Percentiles rank a stretch among this genome's conserved stretches.
phyloP scores from a whole-genome alignment of 2,113 vertebrate genomes.

The Centrocercus urophasianus region DNA sequence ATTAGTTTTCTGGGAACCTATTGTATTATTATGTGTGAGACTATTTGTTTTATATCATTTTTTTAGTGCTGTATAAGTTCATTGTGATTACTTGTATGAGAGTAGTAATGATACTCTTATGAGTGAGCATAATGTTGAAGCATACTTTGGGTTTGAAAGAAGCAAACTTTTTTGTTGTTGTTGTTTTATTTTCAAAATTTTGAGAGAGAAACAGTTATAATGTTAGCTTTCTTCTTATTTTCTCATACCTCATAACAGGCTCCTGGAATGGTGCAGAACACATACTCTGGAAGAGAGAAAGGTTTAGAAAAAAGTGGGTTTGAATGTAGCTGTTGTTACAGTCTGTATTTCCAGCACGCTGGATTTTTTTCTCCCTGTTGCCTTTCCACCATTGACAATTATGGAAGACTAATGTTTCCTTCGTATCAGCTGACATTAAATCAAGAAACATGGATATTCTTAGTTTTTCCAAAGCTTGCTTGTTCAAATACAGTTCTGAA shows the following conservation, averaged over 20 bases:
- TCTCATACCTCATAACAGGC: constrained; percentile 35
- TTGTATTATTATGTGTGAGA: neutral
- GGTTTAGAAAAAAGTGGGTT: neutral
- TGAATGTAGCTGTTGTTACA: neutral
- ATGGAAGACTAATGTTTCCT: neutral
- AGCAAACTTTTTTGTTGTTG: constrained; percentile 10
- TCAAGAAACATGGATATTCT: neutral
- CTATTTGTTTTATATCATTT: constrained; percentile 30
- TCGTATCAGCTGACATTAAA: neutral
- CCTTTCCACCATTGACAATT: neutral
- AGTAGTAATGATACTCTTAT: neutral
- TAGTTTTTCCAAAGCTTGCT: neutral
- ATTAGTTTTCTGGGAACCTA: constrained; percentile 2
- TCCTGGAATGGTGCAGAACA: neutral
- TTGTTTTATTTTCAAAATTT: constrained; percentile 43
- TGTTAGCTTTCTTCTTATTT: constrained; percentile 20
- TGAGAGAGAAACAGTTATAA: neutral
- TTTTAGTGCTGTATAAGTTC: constrained; percentile 3
- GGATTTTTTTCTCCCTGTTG: neutral
- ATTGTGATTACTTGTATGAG: neutral
- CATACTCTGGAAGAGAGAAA: neutral
- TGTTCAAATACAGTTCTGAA: neutral
- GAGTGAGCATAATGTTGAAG: neutral
- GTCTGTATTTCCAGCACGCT: neutral
- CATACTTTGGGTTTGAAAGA: neutral